phyloP scores from a whole-genome alignment of 2,113 vertebrate species.

The Leptobrachium leishanense region DNA sequence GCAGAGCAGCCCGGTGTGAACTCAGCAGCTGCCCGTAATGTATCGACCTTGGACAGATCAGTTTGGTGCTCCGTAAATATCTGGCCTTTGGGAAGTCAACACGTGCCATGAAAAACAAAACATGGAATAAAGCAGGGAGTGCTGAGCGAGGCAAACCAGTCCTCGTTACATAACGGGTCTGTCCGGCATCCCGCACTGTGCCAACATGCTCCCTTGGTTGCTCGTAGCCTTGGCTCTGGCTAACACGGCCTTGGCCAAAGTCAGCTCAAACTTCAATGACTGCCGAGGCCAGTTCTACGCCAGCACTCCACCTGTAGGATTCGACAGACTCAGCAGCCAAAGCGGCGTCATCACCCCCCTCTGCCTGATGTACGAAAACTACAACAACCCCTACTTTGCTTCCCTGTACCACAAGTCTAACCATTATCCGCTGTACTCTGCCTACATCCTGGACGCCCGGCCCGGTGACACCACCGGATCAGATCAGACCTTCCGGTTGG shows the following conservation, averaged over 20 bases:
- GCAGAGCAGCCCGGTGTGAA: conserved; percentile 11
- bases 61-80: background rate
- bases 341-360: background rate
- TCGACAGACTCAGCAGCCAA: conserved; percentile 5
- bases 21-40: background rate
- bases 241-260: conserved; percentile 22
- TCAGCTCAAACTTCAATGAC: conserved; percentile 30
- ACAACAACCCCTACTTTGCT: conserved; percentile 43
- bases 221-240: background rate
- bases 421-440: conserved; percentile 12
- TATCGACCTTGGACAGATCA: conserved; percentile 4
- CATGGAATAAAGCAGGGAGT: background rate
- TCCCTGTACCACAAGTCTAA: conserved; percentile 30
- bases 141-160: background rate
- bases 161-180: background rate
- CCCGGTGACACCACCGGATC: conserved; percentile 18
- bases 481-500: conserved; percentile 35
- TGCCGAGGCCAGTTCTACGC: conserved; percentile 35
- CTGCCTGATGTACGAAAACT: conserved; percentile 40
- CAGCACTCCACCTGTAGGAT: conserved; percentile 22
- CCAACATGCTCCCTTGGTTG: background rate
- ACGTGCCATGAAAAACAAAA: background rate
- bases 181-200: background rate
- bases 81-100: background rate
- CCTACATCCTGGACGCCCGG: conserved; percentile 31